Evolutionary conservation across 2,797 vertebrate species (phyloP), one percentile per base, ranked within the genome.

Genomic region (Rhincodon typus): DNA sequence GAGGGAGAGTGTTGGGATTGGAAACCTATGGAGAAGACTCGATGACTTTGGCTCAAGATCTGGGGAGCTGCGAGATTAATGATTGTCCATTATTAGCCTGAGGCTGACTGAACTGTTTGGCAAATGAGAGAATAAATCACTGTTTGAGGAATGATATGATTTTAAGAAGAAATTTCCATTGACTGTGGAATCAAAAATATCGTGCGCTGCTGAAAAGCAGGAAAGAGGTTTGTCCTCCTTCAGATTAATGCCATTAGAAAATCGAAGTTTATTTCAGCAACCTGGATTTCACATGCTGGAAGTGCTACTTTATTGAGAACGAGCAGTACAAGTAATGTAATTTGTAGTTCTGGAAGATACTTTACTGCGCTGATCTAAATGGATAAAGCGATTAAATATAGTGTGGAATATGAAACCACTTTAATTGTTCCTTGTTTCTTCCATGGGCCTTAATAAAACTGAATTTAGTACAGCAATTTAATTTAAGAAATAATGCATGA

Each of bases 401-500:
- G 62, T 66, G 34, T 62, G 34, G 57, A 34, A 66, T 88, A 57
- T 88, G 86, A 88, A 88, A 88, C 86, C 12, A 2, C 27, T 88
- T 88, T 88, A 88, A 88, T 88, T 88, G 86, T 57, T 88, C 46
- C 8, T 57, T 27, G 27, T 88, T 57, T 88, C 50, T 57, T 53
- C 50, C 53, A 4, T 88, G 50, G 86, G 38, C 57, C 38, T 67
- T 66, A 91, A 91, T 91, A 91, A 66, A 38, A 67, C 21, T 21
- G 66, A 67, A 91, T 91, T 91, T 91, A 91, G 34, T 67, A 38
- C 66, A 23, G 88, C 88, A 67, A 38, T 91, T 91, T 91, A 91
- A 91, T 91, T 91, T 91, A 67, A 66, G 62, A 67, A 91, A 91
- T 91, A 91, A 91, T 38, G 34, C 66, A 91, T 91, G 34, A 91